These are phyloP conservation scores for Carollia perspicillata DNA, from an alignment of 2,113 vertebrate genomes.

Conservation along the genomic window DNA sequence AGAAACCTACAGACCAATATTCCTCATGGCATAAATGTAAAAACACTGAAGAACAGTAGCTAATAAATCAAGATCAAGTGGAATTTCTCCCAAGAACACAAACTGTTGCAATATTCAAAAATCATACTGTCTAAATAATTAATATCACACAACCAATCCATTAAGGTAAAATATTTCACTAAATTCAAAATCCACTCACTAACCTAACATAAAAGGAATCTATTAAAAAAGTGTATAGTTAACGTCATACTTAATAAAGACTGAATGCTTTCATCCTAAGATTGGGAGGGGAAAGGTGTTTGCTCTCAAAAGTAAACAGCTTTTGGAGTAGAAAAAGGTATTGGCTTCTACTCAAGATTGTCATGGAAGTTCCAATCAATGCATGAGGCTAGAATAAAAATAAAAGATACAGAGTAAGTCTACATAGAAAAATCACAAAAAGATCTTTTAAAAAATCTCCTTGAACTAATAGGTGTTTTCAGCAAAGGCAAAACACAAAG, in stretches of 20 bases:
- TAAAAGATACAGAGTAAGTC: background rate
- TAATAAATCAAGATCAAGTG: background rate
- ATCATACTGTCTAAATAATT: background rate
- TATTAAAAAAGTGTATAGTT: background rate
- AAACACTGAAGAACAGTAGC: background rate
- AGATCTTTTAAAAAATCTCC: background rate
- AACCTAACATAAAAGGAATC: background rate
- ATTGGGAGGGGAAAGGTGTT: background rate
- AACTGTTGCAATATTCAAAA: background rate
- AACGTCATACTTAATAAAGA: background rate
- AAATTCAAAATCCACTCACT: background rate
- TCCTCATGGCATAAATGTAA: background rate
- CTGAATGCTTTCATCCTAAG: background rate
- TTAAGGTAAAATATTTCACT: background rate
- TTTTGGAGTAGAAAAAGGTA: background rate
- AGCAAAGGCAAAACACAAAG: background rate
- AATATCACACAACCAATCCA: background rate
- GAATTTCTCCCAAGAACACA: background rate
- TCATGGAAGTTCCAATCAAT: background rate
- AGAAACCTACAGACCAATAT: background rate
- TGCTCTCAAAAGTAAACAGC: background rate
- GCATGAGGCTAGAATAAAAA: background rate
- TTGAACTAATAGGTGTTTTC: background rate
- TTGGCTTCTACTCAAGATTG: background rate
- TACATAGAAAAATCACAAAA: background rate